Conservation (phyloP, 2,888 invertebrate genomes). For the Cantharis rufa region DNA sequence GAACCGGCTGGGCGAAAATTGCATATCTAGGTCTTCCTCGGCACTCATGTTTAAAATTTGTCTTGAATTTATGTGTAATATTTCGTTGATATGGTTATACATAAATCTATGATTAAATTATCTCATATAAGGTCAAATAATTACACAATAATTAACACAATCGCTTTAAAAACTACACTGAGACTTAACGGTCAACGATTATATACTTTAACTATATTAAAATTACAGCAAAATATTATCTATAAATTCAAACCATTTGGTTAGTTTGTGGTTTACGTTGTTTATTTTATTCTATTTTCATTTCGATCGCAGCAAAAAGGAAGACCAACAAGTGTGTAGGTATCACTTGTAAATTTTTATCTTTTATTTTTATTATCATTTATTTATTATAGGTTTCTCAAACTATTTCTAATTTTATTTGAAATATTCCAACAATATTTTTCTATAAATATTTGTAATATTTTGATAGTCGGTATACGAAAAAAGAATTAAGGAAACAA, state of each 20-base stretch:
- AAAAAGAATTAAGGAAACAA: neutral
- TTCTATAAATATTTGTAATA: neutral
- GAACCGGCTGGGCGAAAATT: slow-evolving; percentile 67
- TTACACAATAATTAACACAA: slow-evolving; percentile 1
- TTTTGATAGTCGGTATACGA: neutral
- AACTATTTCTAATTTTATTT: neutral
- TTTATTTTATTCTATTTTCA: neutral
- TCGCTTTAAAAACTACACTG: neutral
- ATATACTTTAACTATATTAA: neutral
- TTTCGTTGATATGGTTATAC: slow-evolving; percentile 5
- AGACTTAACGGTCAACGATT: neutral
- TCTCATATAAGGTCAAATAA: neutral
- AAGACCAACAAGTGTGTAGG: neutral
- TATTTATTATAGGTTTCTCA: neutral
- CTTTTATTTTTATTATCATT: neutral
- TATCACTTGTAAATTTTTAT: neutral
- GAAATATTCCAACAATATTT: neutral
- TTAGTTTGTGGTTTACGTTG: slow-evolving; percentile 1
- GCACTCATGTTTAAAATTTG: slow-evolving; percentile 8
- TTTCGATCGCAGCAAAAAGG: neutral
- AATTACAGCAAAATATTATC: neutral
- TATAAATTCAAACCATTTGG: neutral
- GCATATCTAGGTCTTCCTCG: slow-evolving; percentile 56
- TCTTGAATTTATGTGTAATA: neutral
- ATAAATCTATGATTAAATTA: slow-evolving; percentile 21